Base-by-base conservation (phyloP, 2,113 vertebrate species). In the Rutilus rutilus region DNA sequence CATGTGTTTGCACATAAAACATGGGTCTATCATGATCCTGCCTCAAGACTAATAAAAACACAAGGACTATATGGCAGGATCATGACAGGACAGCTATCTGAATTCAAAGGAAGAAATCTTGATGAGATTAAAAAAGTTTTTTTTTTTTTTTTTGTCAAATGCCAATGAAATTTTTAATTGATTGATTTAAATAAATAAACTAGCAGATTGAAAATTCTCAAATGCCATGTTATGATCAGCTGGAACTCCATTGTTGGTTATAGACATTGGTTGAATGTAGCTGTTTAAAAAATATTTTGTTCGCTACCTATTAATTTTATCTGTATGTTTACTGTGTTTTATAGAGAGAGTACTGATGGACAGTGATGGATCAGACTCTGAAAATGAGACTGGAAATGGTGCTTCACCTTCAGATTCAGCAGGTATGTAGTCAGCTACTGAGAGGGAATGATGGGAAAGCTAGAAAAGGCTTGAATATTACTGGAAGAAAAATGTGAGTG, bases 71-170 rank as follows among this genome's bases (percentile, higher is more conserved):
- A n/a, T n/a, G n/a, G n/a, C n/a, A n/a, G n/a, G n/a, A n/a, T n/a
- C n/a, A n/a, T n/a, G n/a, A n/a, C n/a, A n/a, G n/a, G n/a, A 65
- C 59, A 39, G 27, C 25, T 88, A 3, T 42, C 50, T 21, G 45
- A 88, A n/a, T 87, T 78, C 23, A 27, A 88, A 67, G 83, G 69
- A 36, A 76, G 47, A 8, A 88, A 85, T 73, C 57, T 85, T 1
- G 83, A 88, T 21, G 87, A 88, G 42, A 88, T n/a, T n/a, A n/a
- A n/a, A n/a, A n/a, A n/a, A n/a, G n/a, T n/a, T n/a, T n/a, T n/a
- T n/a, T n/a, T n/a, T n/a, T n/a, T n/a, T 76, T 76, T 39, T 39
- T 75, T 50, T 50, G 36, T 0, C n/a, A 75, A 23, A 75, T 75
- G 39, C 39, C 30, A 67, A 7, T 17, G 27, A 33, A 30, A 67